Base-by-base conservation (phyloP, 1,140 invertebrate genomes). In the Anoplolepis gracilipes region DNA sequence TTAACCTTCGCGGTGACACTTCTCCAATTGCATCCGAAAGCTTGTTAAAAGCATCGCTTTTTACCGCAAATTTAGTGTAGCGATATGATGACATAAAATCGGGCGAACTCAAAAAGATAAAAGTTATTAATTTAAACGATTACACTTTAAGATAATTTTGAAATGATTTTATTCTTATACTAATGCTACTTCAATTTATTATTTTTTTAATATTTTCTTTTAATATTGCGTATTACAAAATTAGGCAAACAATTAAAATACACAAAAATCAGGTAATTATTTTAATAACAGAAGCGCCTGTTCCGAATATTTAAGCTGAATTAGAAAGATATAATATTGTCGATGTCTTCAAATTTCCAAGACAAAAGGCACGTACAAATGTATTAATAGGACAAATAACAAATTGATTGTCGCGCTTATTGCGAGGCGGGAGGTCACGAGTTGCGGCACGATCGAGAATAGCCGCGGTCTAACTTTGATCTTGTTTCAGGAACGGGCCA, bases 1-100 rank as follows among this genome's bases (percentile, higher is more conserved):
- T 85, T 78, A 81, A 85, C 75, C 76, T 46, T 36, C 65, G 53
- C 55, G 28, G 42, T 84, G 81, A 84, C 81, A 77, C 55, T 81
- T 85, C 62, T 69, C 33, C 49, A 81, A 59, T 70, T 78, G 53
- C 49, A 62, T 46, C 25, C 22, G 7, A 85, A 76, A 67, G 46
- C 59, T 16, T 39, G n/a, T 62, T 30, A 76, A 46, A 59, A 10
- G 46, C n/a, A n/a, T 42, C 39, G 53, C 55, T 62, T 22, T 22
- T 81, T 39, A 61, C 62, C 49, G 65, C 65, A 39, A 81, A 70
- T 57, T 49, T 39, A 55, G n/a, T 30, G 79, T 75, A 25, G 49
- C 59, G 76, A 72, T 72, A 49, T 46, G 64, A 33, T 72, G 59
- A 55, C 67, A 61, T 53, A 49, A 88, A 87, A 36, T 64, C 39